Conservation (phyloP, 92 coral and sea anemone genomes). For the Phenganax marumi region DNA sequence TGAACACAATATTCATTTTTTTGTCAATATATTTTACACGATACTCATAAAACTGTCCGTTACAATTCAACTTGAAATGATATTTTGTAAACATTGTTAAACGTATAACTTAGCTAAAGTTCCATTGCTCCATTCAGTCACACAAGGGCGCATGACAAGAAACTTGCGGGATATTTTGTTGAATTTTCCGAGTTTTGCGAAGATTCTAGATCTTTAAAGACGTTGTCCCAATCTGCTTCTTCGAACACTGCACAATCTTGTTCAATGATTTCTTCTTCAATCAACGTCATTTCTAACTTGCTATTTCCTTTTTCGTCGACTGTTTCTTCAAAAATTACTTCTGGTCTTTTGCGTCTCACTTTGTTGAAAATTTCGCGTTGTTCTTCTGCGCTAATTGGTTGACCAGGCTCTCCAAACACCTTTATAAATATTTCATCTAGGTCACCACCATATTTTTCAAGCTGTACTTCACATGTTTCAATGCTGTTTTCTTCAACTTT, state of each 20-base stretch:
- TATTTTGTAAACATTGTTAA: too few relatives aligned
- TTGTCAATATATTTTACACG: too few relatives aligned
- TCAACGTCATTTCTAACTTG: not conserved
- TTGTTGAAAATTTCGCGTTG: conserved; percentile 8
- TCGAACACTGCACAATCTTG: conserved; percentile 5
- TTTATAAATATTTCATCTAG: conserved; percentile 26
- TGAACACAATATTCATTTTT: not conserved
- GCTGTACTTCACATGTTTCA: conserved; percentile 8
- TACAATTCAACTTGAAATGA: too few relatives aligned
- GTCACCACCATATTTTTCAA: conserved; percentile 12
- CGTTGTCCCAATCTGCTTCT: conserved; percentile 23
- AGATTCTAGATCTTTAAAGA: conserved; percentile 14
- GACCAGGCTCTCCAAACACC: conserved; percentile 15
- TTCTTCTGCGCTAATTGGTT: conserved; percentile 12
- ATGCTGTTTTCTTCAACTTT: not conserved
- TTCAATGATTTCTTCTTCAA: conserved; percentile 8
- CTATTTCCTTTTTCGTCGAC: not conserved
- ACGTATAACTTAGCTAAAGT: not conserved
- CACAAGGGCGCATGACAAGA: conserved; percentile 3
- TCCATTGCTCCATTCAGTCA: not conserved
- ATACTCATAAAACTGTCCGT: too few relatives aligned
- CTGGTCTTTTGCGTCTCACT: not conserved
- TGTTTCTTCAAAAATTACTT: not conserved
- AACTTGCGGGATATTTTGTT: not conserved
- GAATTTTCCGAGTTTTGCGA: not conserved